A percentile compares a stretch with the other conserved stretches of the same genome.
phyloP scores from a whole-genome alignment of 2,797 vertebrate species.

The Sebastes wilsoni region DNA sequence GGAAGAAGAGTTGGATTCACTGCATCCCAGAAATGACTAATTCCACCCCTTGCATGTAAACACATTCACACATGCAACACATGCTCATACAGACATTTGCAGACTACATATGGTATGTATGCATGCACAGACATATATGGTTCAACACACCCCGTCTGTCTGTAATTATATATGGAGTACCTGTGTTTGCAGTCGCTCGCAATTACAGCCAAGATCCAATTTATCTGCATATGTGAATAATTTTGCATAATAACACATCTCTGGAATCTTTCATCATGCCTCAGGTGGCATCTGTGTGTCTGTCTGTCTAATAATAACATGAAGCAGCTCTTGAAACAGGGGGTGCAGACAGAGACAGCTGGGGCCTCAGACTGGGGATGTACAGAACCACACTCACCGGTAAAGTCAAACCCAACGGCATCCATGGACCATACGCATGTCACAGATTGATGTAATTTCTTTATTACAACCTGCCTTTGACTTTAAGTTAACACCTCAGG shows the following conservation, averaged over 20 bases:
- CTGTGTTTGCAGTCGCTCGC: conserved; percentile 20
- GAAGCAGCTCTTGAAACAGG: conserved; percentile 14
- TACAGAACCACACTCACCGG: not conserved
- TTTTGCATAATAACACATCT: conserved; percentile 45
- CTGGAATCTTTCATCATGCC: conserved; percentile 53
- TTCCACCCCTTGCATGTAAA: not conserved
- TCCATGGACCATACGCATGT: conserved; percentile 1
- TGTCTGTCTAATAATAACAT: conserved; percentile 40
- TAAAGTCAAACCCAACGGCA: not conserved
- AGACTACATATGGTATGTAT: not conserved
- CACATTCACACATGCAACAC: not conserved
- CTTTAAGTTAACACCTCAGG: conserved; percentile 5
- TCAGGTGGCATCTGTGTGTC: conserved; percentile 53
- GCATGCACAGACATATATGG: not conserved
- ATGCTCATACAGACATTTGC: not conserved
- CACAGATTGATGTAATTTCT: conserved; percentile 1
- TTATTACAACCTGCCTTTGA: conserved; percentile 18
- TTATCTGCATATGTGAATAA: conserved; percentile 61
- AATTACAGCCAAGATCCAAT: conserved; percentile 40
- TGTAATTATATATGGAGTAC: conserved; percentile 25
- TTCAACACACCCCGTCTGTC: not conserved
- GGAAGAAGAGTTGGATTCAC: not conserved
- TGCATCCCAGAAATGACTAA: not conserved
- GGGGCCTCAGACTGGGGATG: not conserved
- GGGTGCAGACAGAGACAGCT: conserved; percentile 14